Percentiles rank a stretch among this genome's conserved stretches.
phyloP scores from a whole-genome alignment of 37 sponge, comb jelly and placozoan genomes.

The Beroe forskalii region DNA sequence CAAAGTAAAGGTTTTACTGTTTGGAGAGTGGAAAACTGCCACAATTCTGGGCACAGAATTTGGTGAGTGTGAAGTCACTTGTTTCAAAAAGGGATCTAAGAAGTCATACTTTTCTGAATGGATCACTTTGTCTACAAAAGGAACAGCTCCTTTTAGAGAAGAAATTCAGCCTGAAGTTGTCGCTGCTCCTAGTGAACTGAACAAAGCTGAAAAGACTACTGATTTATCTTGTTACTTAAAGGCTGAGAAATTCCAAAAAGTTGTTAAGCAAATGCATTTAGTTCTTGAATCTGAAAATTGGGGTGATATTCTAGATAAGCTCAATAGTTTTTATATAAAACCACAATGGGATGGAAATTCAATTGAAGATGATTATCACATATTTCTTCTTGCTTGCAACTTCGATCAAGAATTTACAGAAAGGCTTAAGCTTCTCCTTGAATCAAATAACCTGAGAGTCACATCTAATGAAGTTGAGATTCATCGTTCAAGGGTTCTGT shows the following conservation, averaged over 20 bases:
- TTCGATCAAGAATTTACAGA: background rate
- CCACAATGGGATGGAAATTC: slow-evolving; percentile 48
- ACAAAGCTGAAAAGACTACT: background rate
- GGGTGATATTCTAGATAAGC: background rate
- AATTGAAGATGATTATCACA: slow-evolving; percentile 6
- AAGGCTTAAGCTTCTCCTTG: background rate
- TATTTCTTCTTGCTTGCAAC: slow-evolving; percentile 23
- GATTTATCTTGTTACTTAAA: background rate
- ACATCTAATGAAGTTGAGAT: slow-evolving; percentile 5
- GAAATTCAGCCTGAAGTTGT: background rate
- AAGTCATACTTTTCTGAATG: slow-evolving; percentile 51
- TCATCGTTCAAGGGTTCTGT: slow-evolving; percentile 8
- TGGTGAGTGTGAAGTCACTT: slow-evolving; percentile 51
- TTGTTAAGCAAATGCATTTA: background rate
- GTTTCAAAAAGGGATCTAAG: slow-evolving; percentile 47
- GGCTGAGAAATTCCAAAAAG: background rate
- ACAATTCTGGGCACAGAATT: slow-evolving; percentile 7
- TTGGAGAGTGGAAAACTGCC: slow-evolving; percentile 60
- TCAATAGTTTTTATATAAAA: slow-evolving; percentile 19
- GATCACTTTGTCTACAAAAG: background rate
- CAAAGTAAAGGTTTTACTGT: slow-evolving; percentile 49
- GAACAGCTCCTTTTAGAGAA: too few relatives aligned
- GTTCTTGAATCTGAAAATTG: slow-evolving; percentile 15
- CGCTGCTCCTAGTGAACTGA: background rate
- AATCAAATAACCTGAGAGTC: background rate